Conservation (phyloP, 2,888 invertebrate genomes). For the Poecilobothrus nobilitatus region DNA sequence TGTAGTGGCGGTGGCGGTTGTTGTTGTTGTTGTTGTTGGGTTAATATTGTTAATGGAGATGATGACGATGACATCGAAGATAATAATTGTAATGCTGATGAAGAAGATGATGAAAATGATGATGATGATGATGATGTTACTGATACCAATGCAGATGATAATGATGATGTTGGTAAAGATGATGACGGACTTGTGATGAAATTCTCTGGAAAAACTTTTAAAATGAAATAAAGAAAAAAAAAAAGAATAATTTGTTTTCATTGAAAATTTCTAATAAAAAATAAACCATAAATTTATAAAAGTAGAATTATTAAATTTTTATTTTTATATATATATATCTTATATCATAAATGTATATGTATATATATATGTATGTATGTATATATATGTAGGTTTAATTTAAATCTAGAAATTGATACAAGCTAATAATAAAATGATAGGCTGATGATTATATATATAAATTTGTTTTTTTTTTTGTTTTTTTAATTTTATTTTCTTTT, state of each 20-base stretch:
- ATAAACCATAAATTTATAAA: too few species aligned
- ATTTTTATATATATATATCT: too few species aligned
- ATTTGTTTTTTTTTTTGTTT: too few species aligned
- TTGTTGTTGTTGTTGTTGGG: not conserved
- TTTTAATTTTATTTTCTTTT: too few species aligned
- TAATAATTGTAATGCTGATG: not conserved
- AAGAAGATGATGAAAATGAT: not conserved
- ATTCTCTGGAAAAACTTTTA: conserved; percentile 8
- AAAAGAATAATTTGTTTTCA: not conserved
- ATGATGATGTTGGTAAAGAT: not conserved
- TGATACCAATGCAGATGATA: not conserved
- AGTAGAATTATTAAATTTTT: too few species aligned
- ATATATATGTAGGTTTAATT: too few species aligned
- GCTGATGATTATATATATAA: too few species aligned
- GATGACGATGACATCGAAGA: not conserved
- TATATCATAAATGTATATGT: too few species aligned
- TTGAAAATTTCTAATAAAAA: too few species aligned
- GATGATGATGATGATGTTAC: not conserved
- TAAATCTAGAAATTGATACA: too few species aligned
- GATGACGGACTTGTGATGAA: not conserved
- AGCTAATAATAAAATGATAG: too few species aligned
- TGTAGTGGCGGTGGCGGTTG: not conserved
- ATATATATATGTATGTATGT: too few species aligned
- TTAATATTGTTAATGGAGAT: not conserved
- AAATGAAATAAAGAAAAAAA: not conserved